These are phyloP conservation scores for Leptodirus hochenwartii DNA, from an alignment of 2,888 invertebrate species.

Conservation along the genomic window DNA sequence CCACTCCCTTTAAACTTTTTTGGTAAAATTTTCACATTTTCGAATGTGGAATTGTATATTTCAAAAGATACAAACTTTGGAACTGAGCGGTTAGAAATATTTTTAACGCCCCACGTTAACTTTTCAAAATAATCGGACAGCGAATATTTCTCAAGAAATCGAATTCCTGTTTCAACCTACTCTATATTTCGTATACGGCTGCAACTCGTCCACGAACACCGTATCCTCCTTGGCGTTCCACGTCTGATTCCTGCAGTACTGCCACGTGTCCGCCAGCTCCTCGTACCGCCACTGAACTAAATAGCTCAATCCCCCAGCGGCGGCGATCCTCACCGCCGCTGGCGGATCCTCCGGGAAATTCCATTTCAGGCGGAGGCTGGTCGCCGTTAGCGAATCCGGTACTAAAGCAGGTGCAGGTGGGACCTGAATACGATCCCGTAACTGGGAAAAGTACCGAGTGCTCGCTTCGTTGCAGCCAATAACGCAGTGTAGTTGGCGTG, in stretches of 20 bases:
- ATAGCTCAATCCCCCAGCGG: constrained; percentile 32
- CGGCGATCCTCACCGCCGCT: constrained; percentile 36
- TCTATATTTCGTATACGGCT: constrained; percentile 79
- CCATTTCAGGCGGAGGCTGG: constrained; percentile 69
- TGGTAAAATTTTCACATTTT: too few relatives aligned
- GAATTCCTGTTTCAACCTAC: constrained; percentile 31
- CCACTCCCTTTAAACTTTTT: too few relatives aligned
- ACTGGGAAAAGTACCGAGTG: constrained; percentile 50
- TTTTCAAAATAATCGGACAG: too few relatives aligned
- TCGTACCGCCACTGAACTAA: constrained; percentile 62
- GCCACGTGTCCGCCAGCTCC: constrained; percentile 55
- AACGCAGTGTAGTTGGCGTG: constrained; percentile 56
- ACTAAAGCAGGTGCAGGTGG: constrained; percentile 56
- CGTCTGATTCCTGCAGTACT: constrained; percentile 58
- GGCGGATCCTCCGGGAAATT: constrained; percentile 29
- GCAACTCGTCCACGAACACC: constrained; percentile 56
- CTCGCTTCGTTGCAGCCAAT: constrained; percentile 70
- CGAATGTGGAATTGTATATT: too few relatives aligned
- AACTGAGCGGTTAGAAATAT: too few relatives aligned
- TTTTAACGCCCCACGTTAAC: too few relatives aligned
- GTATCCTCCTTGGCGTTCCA: constrained; percentile 37
- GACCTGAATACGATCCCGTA: constrained; percentile 45
- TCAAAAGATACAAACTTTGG: too few relatives aligned
- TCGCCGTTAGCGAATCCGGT: constrained; percentile 56
- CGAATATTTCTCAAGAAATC: too few relatives aligned